These are phyloP conservation scores for Australoheros facetus DNA, from an alignment of 2,797 vertebrate species.

Conservation along the genomic window DNA sequence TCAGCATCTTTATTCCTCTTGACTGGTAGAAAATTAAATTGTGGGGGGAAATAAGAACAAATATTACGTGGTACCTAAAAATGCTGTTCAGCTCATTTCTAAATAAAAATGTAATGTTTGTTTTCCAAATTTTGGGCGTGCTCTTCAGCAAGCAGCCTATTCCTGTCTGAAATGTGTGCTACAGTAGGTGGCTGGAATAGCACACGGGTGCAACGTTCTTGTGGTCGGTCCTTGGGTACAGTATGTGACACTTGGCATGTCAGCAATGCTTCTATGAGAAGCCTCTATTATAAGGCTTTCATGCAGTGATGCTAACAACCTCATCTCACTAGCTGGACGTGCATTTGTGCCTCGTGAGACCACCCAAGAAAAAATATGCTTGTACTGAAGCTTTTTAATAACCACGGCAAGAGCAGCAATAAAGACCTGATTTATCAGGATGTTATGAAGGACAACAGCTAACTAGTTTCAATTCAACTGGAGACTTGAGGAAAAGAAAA, in stretches of 20 bases:
- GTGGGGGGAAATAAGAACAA: constrained; percentile 27
- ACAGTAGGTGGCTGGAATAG: constrained; percentile 60
- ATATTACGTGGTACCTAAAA: constrained; percentile 32
- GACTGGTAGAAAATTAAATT: constrained; percentile 39
- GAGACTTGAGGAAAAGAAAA: constrained; percentile 22
- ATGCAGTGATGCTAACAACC: constrained; percentile 67
- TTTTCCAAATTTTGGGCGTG: constrained; percentile 49
- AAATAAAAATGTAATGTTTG: constrained; percentile 54
- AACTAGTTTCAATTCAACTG: constrained; percentile 48
- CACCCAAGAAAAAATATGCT: constrained; percentile 60
- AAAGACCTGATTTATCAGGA: constrained; percentile 19
- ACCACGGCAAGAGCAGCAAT: constrained; percentile 16
- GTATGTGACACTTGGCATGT: constrained; percentile 70
- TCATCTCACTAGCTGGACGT: constrained; percentile 57
- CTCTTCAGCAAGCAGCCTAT: constrained; percentile 42
- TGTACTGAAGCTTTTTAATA: constrained; percentile 38
- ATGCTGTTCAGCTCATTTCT: constrained; percentile 29
- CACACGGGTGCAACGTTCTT: constrained; percentile 71
- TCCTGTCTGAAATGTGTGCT: constrained; percentile 47
- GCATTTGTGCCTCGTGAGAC: constrained; percentile 50
- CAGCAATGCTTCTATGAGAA: constrained; percentile 64
- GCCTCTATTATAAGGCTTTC: constrained; percentile 63
- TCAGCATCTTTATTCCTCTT: constrained; percentile 41
- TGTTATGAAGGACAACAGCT: constrained; percentile 23
- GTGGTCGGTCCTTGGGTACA: constrained; percentile 63